phyloP scores from a whole-genome alignment of 2,113 vertebrate species.

The Varanus salvator region DNA sequence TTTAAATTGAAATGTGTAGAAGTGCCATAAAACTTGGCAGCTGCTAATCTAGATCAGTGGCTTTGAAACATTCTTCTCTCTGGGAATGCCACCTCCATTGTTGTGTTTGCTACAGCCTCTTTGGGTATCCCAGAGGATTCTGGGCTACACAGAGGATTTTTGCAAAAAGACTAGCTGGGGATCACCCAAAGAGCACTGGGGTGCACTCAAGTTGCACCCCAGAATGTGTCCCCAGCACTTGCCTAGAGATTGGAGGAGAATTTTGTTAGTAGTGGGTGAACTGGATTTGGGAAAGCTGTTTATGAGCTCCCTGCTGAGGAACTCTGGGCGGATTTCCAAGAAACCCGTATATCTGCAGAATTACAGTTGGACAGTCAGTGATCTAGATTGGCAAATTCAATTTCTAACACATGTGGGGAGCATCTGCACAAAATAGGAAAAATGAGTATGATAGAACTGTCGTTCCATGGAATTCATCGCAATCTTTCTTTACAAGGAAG shows the following conservation, averaged over 20 bases:
- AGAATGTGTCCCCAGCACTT: not conserved
- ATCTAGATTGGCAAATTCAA: not conserved
- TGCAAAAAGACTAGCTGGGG: not conserved
- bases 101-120: not conserved
- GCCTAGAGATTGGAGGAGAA: not conserved
- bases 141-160: not conserved
- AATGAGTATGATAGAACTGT: fast-evolving
- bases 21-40: too few species aligned
- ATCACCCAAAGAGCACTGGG: not conserved
- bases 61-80: not conserved
- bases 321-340: not conserved
- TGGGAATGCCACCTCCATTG: not conserved
- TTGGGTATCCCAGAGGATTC: not conserved
- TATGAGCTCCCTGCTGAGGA: not conserved
- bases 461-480: not conserved
- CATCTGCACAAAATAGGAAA: not conserved
- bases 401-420: not conserved
- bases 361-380: not conserved
- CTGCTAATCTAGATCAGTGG: not conserved
- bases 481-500: not conserved
- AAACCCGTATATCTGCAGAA: not conserved
- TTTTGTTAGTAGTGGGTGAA: not conserved
- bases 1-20: not conserved
- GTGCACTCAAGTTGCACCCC: not conserved
- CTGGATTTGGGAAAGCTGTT: not conserved